Percentiles rank a stretch among this genome's conserved stretches.
phyloP scores from a whole-genome alignment of 2,797 vertebrate species.

The Anniella stebbinsi region DNA sequence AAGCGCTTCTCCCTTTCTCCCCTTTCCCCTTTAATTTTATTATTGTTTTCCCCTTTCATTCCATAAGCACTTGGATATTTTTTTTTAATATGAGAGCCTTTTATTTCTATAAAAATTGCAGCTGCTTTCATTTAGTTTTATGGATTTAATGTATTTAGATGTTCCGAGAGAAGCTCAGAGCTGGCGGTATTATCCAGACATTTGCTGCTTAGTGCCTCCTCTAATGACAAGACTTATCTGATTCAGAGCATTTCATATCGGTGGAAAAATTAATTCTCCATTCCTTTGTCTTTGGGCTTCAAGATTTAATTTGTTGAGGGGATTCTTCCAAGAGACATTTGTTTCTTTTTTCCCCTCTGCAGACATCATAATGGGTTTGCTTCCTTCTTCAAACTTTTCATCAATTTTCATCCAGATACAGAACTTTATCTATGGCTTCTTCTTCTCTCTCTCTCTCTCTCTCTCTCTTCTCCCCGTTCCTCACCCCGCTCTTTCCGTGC shows the following conservation, averaged over 20 bases:
- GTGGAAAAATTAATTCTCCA: slow-evolving; percentile 72
- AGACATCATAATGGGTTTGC: slow-evolving; percentile 55
- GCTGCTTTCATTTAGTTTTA: slow-evolving; percentile 83
- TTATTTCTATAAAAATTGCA: slow-evolving; percentile 81
- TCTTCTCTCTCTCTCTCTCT: neutral
- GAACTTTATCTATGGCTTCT: neutral
- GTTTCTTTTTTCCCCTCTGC: slow-evolving; percentile 33
- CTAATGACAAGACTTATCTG: slow-evolving; percentile 74
- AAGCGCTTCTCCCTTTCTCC: slow-evolving; percentile 47
- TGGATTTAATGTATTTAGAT: slow-evolving; percentile 80
- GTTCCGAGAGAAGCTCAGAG: slow-evolving; percentile 70
- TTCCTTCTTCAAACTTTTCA: slow-evolving; percentile 66
- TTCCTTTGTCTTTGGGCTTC: slow-evolving; percentile 74
- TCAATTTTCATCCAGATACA: slow-evolving; percentile 15
- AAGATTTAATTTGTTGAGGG: slow-evolving; percentile 77
- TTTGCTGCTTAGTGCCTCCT: slow-evolving; percentile 75
- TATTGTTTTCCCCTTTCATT: slow-evolving; percentile 76
- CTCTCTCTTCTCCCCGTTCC: no score
- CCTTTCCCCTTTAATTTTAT: slow-evolving; percentile 67
- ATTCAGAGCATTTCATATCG: slow-evolving; percentile 67
- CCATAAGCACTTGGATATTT: slow-evolving; percentile 79
- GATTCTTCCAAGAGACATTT: slow-evolving; percentile 61
- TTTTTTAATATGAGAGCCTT: slow-evolving; percentile 80
- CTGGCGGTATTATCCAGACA: slow-evolving; percentile 71
- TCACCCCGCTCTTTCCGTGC: neutral